Percentiles rank a stretch among this genome's conserved stretches.
Conservation (phyloP, 2,888 invertebrate species). For the Papilio protenor region DNA sequence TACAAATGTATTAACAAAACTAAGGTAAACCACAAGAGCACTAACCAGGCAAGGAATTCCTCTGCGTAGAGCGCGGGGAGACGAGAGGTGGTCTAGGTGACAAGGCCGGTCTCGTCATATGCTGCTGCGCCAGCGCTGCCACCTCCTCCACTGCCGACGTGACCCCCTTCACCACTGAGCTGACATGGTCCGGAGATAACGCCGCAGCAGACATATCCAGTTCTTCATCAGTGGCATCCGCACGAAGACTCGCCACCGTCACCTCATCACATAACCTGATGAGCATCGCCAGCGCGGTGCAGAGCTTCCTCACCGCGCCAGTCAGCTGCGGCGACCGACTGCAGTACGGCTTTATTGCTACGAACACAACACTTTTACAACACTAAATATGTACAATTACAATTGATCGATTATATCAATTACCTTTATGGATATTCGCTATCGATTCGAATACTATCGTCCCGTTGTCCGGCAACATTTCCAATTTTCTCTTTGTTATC, state of each 20-base stretch:
- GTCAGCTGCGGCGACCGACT: conserved; percentile 87
- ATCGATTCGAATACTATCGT: conserved; percentile 97
- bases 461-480: conserved; percentile 97
- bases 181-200: conserved; percentile 73
- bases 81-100: conserved; percentile 77
- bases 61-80: conserved; percentile 79
- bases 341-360: conserved; percentile 83
- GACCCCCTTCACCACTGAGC: conserved; percentile 72
- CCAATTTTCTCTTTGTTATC: conserved; percentile 94
- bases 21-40: background rate
- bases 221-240: conserved; percentile 75
- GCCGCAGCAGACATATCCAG: conserved; percentile 69
- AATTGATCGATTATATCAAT: conserved; percentile 39
- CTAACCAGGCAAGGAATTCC: conserved; percentile 79
- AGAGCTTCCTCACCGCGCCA: conserved; percentile 93
- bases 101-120: conserved; percentile 86
- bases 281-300: conserved; percentile 93
- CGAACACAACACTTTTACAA: conserved; percentile 50
- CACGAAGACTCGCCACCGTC: conserved; percentile 89
- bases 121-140: conserved; percentile 92
- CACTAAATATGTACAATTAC: conserved; percentile 6
- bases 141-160: conserved; percentile 76
- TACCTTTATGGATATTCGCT: conserved; percentile 92
- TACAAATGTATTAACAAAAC: background rate
- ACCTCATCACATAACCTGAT: conserved; percentile 96